phyloP scores from a whole-genome alignment of 2,888 invertebrate species.

The Lamproptera curius region DNA sequence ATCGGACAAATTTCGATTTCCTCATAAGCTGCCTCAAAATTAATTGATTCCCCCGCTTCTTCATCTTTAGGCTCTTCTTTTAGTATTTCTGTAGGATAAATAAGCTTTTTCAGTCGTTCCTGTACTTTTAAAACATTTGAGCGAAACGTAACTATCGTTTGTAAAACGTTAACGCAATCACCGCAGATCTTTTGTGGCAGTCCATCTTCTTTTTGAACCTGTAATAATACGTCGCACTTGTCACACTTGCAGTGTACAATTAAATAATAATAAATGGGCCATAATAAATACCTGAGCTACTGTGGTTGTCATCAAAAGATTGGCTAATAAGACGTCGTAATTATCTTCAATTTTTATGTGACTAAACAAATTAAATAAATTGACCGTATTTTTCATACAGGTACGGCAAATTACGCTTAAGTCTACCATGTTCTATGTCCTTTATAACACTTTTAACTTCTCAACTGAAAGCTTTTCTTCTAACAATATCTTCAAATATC shows the following conservation, averaged over 20 bases:
- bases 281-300: constrained; percentile 42
- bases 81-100: constrained; percentile 28
- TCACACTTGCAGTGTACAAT: not conserved
- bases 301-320: constrained; percentile 51
- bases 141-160: constrained; percentile 64
- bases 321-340: constrained; percentile 42
- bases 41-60: constrained; percentile 37
- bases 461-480: no score
- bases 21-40: constrained; percentile 26
- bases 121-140: constrained; percentile 48
- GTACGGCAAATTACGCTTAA: constrained; percentile 55
- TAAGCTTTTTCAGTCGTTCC: constrained; percentile 45
- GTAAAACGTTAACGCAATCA: constrained; percentile 69
- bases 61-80: constrained; percentile 38
- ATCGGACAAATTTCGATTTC: constrained; percentile 24
- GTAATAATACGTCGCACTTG: constrained; percentile 22
- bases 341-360: constrained; percentile 46
- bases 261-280: not conserved
- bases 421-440: no score
- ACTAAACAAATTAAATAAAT: constrained; percentile 49
- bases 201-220: constrained; percentile 72
- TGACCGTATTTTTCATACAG: constrained; percentile 57
- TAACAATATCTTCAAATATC: no score
- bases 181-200: constrained; percentile 79
- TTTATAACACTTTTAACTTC: no score